Evolutionary conservation across 2,888 invertebrate genomes (phyloP), one percentile per base, ranked within the genome.

Genomic region (Conomelus anceps): DNA sequence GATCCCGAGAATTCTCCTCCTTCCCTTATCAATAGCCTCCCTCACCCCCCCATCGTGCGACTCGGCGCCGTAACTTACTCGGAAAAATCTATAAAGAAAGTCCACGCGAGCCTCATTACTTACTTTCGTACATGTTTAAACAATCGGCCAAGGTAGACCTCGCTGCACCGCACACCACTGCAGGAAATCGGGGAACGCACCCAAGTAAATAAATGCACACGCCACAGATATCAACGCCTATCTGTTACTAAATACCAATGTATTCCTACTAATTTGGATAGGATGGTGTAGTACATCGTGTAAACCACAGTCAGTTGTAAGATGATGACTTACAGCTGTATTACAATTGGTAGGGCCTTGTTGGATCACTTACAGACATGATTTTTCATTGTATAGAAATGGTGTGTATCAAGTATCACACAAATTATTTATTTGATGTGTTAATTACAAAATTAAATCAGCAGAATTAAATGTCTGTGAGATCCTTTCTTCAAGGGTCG

Each of bases 81-180:
- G 24, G 29, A 86, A 24, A 86, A 26, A 86, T 86, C 86, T 86
- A 86, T 86, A 86, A 24, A 86, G 86, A 86, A 86, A 86, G 24
- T 86, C 86, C 86, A 86, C 24, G 86, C 86, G 24, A 23, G 9
- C 26, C 86, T 86, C 86, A 86, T 86, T 29, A 86, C 24, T 86
- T 63, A 63, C 41, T 41, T 41, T 41, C 41, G 41, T 41, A 41
- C 63, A 63, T 63, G 63, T 63, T 63, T n/a, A 63, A 63, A 63
- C 63, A 63, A 63, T 63, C n/a, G 63, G 63, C 63, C 63, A 63
- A 63, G 63, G 63, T n/a, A 63, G 63, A 63, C n/a, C 34, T 34
- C 34, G n/a, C n/a, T n/a, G n/a, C n/a, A n/a, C n/a, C n/a, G n/a
- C 34, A 34, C 34, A 34, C 13, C 34, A 13, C 63, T n/a, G 63